Conservation (phyloP, 2,797 vertebrate genomes). For the Caiman crocodilus region DNA sequence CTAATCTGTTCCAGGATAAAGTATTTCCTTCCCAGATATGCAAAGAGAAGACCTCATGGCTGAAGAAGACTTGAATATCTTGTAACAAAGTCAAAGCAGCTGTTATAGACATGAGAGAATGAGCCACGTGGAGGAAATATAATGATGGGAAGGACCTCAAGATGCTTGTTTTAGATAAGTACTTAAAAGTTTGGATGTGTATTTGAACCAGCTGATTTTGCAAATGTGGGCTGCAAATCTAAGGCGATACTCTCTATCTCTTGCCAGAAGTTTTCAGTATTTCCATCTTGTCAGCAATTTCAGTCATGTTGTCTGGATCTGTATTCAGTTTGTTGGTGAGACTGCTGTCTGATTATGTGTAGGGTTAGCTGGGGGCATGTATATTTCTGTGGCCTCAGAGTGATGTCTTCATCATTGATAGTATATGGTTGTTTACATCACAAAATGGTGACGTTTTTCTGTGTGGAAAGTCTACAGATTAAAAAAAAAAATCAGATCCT, state of each 20-base stretch:
- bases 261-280: background rate
- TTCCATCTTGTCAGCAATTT: background rate
- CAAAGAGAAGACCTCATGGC: background rate
- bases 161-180: background rate
- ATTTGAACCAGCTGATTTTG: background rate
- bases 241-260: background rate
- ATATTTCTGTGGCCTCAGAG: background rate
- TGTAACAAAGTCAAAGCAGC: conserved; percentile 26
- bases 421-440: background rate
- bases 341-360: background rate
- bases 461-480: background rate
- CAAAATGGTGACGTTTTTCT: background rate
- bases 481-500: background rate
- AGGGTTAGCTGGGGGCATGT: background rate
- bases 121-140: background rate
- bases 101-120: background rate
- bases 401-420: background rate
- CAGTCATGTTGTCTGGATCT: background rate
- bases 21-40: conserved; percentile 30
- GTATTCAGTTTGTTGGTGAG: background rate
- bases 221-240: background rate
- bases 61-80: rapidly evolving
- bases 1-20: conserved; percentile 14
- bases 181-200: background rate
- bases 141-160: background rate